These are phyloP conservation scores for Mesoligia furuncula DNA, from an alignment of 2,888 invertebrate species.

Conservation along the genomic window DNA sequence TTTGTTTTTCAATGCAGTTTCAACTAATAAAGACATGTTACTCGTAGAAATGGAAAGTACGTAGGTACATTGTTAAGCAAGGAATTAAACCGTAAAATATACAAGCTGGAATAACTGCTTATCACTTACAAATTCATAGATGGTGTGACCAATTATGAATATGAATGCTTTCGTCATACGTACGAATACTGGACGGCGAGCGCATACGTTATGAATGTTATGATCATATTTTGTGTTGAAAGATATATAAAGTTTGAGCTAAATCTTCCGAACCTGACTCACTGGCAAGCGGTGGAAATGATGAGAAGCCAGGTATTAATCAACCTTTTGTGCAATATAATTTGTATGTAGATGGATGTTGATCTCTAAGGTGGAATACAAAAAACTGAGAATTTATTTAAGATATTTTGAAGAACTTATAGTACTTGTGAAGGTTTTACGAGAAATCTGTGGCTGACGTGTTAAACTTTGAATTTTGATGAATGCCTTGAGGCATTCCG, in stretches of 20 bases:
- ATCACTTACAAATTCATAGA: slow-evolving; percentile 29
- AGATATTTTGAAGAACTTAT: not conserved
- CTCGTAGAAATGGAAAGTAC: slow-evolving; percentile 11
- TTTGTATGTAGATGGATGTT: not conserved
- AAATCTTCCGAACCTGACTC: slow-evolving; percentile 42
- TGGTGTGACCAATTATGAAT: slow-evolving; percentile 42
- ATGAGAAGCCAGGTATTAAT: slow-evolving; percentile 22
- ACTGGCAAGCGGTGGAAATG: slow-evolving; percentile 22
- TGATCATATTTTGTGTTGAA: slow-evolving; percentile 16
- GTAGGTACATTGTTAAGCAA: slow-evolving; percentile 11
- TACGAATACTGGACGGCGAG: not conserved
- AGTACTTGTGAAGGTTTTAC: not conserved
- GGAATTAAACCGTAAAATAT: slow-evolving; percentile 17
- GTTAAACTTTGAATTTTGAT: not conserved
- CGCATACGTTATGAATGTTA: slow-evolving; percentile 11
- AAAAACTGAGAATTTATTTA: not conserved
- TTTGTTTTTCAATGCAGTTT: not conserved
- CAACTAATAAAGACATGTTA: not conserved
- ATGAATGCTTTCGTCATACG: slow-evolving; percentile 28
- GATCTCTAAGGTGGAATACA: not conserved
- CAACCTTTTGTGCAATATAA: slow-evolving; percentile 29
- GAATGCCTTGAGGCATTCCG: not conserved
- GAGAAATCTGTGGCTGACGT: not conserved
- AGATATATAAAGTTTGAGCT: slow-evolving; percentile 24
- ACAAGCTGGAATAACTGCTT: slow-evolving; percentile 22